A percentile compares a stretch with the other conserved stretches of the same genome.
phyloP scores from a whole-genome alignment of 2,113 vertebrate species.

The Melozone crissalis region DNA sequence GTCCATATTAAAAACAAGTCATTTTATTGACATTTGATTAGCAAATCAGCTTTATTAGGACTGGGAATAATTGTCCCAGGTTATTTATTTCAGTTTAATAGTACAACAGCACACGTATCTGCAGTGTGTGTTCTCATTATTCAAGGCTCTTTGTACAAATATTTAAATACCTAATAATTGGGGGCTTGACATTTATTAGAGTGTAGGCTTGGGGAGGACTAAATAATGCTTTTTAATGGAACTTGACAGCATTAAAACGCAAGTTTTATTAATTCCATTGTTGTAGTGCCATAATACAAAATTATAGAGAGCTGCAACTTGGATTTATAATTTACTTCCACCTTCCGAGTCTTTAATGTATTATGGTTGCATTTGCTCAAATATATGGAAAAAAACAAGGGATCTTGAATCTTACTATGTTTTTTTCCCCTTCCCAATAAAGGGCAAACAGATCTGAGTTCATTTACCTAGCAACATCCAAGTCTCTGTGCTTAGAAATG shows the following conservation, averaged over 20 bases:
- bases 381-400: background rate
- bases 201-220: background rate
- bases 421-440: background rate
- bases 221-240: constrained; percentile 11
- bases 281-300: background rate
- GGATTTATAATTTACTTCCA: background rate
- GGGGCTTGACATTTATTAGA: constrained; percentile 26
- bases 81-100: constrained; percentile 41
- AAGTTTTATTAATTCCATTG: background rate
- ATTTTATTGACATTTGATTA: constrained; percentile 17
- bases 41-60: constrained; percentile 32
- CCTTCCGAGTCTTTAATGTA: background rate
- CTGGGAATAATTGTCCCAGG: constrained; percentile 23
- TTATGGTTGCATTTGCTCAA: background rate
- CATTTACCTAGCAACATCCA: background rate
- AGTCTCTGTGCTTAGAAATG: background rate
- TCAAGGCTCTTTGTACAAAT: constrained; percentile 47
- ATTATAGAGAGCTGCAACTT: background rate
- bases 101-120: background rate
- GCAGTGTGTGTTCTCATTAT: constrained; percentile 18
- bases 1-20: background rate
- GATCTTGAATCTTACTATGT: background rate
- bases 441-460: background rate
- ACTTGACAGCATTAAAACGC: background rate
- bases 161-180: constrained; percentile 49